A percentile compares a stretch with the other conserved stretches of the same genome.
These are phyloP conservation scores for Hexactinellida sp. DNA, from an alignment of 37 sponge, comb jelly and placozoan genomes.

Conservation along the genomic window DNA sequence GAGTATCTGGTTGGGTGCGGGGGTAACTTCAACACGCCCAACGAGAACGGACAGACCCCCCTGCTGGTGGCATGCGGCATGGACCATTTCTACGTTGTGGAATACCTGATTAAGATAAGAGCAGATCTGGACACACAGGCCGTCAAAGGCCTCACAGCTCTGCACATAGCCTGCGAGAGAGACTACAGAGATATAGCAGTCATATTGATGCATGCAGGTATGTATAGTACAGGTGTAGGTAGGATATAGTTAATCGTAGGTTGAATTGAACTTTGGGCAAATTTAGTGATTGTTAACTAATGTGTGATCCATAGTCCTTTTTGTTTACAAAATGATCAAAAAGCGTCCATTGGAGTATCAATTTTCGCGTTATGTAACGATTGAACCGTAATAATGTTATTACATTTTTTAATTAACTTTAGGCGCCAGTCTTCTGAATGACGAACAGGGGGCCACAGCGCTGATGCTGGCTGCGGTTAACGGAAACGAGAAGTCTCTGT, in stretches of 20 bases:
- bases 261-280: no score
- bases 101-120: not conserved
- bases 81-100: not conserved
- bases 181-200: not conserved
- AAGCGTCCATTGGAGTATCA: no score
- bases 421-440: not conserved
- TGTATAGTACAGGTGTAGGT: no score
- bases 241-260: no score
- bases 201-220: not conserved
- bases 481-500: not conserved
- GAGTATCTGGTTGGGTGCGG: not conserved
- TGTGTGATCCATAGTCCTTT: no score
- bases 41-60: not conserved
- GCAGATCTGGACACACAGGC: not conserved
- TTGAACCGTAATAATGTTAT: not conserved
- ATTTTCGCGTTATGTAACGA: no score
- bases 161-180: conserved; percentile 9
- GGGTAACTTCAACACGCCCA: conserved; percentile 4
- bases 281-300: no score
- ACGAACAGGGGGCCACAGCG: not conserved
- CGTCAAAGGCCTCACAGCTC: not conserved
- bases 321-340: no score
- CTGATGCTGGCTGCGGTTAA: not conserved
- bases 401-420: not conserved
- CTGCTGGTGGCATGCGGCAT: not conserved